Evolutionary conservation across 2,113 vertebrate species (phyloP), one percentile per base, ranked within the genome.

Genomic region (Struthio camelus): DNA sequence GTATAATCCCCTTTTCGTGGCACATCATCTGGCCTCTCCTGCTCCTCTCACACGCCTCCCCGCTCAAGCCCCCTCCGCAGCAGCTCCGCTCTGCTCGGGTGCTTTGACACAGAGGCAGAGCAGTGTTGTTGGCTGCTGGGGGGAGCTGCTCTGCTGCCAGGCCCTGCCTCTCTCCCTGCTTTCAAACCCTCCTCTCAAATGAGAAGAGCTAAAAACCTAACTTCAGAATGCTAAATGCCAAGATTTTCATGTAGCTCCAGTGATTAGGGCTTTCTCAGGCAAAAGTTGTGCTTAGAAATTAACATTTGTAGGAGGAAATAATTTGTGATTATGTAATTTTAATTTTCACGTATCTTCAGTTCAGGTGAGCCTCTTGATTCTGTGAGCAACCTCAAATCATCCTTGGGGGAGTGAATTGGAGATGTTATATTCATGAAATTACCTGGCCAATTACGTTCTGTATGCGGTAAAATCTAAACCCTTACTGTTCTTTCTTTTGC

Each of bases 61-160:
- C 1, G 1, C 15, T 46, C 61, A 20, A 34, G 51, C 71, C 24
- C 16, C 6, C 19, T 69, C 27, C 3, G 7, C 9, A 62, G 14
- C 30, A 70, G 40, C 54, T 91, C 36, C 44, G 54, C 50, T 89
- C 72, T 70, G 54, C 50, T 72, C 2, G 0, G 12, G 34, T 27
- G 16, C 32, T 34, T 58, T 0, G 0, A 36, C 0, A 0, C 8
- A 69, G 42, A 85, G 32, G 24, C 44, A 81, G 22, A 79, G 40
- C 15, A 56, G 58, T 32, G 34, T 1, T 91, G n/a, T 61, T 48
- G n/a, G n/a, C 59, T 86, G 53, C 50, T 1, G 61, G 20, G 11
- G 4, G 13, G n/a, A 83, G 54, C 42, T 62, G 50, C 58, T 88
- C 80, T 77, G 40, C 22, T 25, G 44, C 48, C 19, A 77, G 67